phyloP scores from a whole-genome alignment of 2,797 vertebrate genomes.

The Malacoraja senta region DNA sequence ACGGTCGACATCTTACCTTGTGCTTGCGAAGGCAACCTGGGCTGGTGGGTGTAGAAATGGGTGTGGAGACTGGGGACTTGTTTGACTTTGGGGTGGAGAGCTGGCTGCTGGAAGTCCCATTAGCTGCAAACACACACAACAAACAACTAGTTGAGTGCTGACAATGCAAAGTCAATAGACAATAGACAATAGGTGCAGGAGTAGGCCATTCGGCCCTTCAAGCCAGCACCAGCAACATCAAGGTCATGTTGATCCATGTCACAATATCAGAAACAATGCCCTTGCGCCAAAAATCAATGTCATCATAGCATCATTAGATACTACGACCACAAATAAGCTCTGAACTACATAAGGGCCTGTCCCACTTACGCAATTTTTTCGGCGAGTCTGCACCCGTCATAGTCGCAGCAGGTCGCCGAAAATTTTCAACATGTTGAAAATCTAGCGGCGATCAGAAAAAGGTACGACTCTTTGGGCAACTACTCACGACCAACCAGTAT shows the following conservation, averaged over 20 bases:
- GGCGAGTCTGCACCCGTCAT: too few relatives aligned
- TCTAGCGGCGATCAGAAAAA: too few relatives aligned
- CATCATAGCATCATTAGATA: neutral
- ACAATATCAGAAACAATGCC: neutral
- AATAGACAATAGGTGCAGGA: neutral
- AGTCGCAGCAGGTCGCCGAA: too few relatives aligned
- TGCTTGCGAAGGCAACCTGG: conserved; percentile 90
- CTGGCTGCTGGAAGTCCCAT: conserved; percentile 96
- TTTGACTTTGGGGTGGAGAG: conserved; percentile 95
- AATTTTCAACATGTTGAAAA: too few relatives aligned
- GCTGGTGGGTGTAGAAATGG: conserved; percentile 92
- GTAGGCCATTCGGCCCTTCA: neutral
- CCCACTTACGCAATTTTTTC: too few relatives aligned
- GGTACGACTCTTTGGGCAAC: too few relatives aligned
- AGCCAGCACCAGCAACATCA: too few relatives aligned
- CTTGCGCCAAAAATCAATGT: neutral
- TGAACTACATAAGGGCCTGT: too few relatives aligned
- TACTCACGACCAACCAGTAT: too few relatives aligned
- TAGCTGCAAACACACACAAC: conserved; percentile 61
- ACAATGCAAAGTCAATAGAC: neutral
- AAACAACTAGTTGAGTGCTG: neutral
- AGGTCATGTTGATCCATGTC: neutral
- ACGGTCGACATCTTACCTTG: conserved; percentile 71
- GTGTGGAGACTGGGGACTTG: conserved; percentile 94
- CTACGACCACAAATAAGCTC: too few relatives aligned